Base-by-base conservation (phyloP, 2,888 invertebrate genomes). In the Neoitamus cyanurus region DNA sequence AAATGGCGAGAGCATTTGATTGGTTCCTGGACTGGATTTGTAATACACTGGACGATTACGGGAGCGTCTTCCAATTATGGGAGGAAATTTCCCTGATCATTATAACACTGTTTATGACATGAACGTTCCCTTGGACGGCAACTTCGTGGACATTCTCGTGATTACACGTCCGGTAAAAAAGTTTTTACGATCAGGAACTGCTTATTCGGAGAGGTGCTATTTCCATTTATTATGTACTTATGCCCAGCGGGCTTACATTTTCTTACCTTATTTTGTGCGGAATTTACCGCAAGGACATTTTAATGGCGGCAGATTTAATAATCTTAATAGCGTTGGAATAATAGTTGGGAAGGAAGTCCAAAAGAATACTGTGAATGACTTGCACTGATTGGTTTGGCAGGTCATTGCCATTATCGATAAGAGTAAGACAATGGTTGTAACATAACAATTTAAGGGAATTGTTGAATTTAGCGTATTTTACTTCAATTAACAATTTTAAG, bases 11-110 rank as follows among this genome's bases (percentile, higher is more conserved):
- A 25, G 75, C 25, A 75, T 75, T 75, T 75, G 75, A 75, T 75
- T 75, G 75, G 37, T 75, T 75, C 25, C 42, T 75, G 15, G 75
- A 13, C 75, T 75, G 28, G 75, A 75, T 75, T 34, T 73, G 31
- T 34, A 73, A 36, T 36, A 73, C 34, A 34, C 6, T 34, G 2
- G 34, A 31, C 34, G 73, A 36, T 73, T 73, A 73, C 34, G 3
- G 37, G 34, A 30, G 36, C 73, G 7, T 31, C 73, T 73, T 73
- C 36, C 31, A 34, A 73, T 73, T 73, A 20, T 36, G 11, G 13
- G 9, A 20, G 20, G 36, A 73, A 34, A 73, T 73, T 73, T 73
- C 6, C 31, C 31, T 34, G 31, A 36, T 73, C 73, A 73, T 73
- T 73, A 36, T 31, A 73, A 73, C 15, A 36, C 34, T 36, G 34